These are phyloP conservation scores for Danio aesculapii DNA, from an alignment of 2,797 vertebrate species.

Conservation along the genomic window DNA sequence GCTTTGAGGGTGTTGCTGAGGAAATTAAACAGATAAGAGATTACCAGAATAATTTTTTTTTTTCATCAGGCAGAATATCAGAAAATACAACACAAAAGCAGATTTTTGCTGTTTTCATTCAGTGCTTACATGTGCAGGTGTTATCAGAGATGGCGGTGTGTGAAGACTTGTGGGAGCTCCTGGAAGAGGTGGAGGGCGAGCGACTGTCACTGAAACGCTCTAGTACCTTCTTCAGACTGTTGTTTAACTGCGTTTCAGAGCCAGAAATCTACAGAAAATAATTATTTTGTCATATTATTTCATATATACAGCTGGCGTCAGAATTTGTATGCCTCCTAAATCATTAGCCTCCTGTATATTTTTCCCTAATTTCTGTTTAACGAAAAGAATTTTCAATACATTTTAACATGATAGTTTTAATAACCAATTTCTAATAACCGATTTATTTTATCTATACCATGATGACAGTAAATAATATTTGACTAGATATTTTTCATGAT, in stretches of 20 bases:
- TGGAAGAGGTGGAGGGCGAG: conserved; percentile 91
- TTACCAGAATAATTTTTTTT: too few species aligned
- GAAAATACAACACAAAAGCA: background rate
- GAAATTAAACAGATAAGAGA: conserved; percentile 4
- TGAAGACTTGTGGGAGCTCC: conserved; percentile 92
- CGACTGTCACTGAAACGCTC: conserved; percentile 93
- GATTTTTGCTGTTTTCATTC: background rate
- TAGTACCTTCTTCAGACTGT: conserved; percentile 93
- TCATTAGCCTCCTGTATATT: too few species aligned
- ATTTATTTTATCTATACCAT: too few species aligned
- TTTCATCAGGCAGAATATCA: background rate
- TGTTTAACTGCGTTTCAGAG: conserved; percentile 92
- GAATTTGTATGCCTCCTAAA: too few species aligned
- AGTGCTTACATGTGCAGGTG: conserved; percentile 89
- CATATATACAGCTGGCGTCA: too few species aligned
- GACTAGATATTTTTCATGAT: too few species aligned
- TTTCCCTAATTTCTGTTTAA: too few species aligned
- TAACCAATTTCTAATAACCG: too few species aligned
- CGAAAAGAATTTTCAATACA: too few species aligned
- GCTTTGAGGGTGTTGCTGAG: conserved; percentile 92
- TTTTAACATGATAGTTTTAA: too few species aligned
- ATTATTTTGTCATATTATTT: too few species aligned
- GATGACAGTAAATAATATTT: too few species aligned
- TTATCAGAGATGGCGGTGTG: conserved; percentile 92
- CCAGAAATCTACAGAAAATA: conserved; percentile 80